Evolutionary conservation across 2,113 vertebrate species (phyloP), one percentile per base, ranked within the genome.

Genomic region (Dipodomys stephensi): DNA sequence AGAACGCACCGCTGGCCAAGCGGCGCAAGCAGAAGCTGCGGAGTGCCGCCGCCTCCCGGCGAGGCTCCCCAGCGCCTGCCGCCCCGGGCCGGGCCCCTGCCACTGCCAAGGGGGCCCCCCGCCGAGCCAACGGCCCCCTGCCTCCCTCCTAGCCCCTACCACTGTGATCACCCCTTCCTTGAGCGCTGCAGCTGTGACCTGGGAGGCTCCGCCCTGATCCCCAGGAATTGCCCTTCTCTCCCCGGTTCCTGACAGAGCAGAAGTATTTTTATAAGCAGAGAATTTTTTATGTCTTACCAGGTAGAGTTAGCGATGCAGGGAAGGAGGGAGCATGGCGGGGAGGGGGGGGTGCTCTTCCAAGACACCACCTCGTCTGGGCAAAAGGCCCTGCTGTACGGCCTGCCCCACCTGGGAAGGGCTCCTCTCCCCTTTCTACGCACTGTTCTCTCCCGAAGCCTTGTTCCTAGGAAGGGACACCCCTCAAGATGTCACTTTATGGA

Each of bases 1-100:
- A 99, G 96, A 99, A 99, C 3, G 99, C 99, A 2, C 99, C 99
- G 0, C 98, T 99, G 0, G 99, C 99, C 39, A 99, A 99, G 90
- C 98, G 99, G 0, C 98, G 99, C 22, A 99, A 99, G 97, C 97
- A 99, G 39, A 99, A 99, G 97, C 98, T 99, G 98, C 98, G 98
- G 0, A 99, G 99, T 84, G 99, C 99, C 0, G 98, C 99, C 0
- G 98, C 98, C 16, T 98, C 99, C 96, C 98, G 98, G 2, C 98
- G 98, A 65, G 98, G 98, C 85, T 99, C 98, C 46, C 91, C 97
- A 0, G 46, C 49, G 32, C 93, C 97, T 11, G 44, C 97, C 69
- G 60, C 93, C 88, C 64, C 96, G 1, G 94, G 90, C 93, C 85
- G 96, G 62, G 87, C 88, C 64, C 9, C 96, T 27, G 81, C 86